A percentile compares a stretch with the other conserved stretches of the same genome.
These are phyloP conservation scores for Chaenogobius annularis DNA, from an alignment of 2,113 vertebrate species.

Conservation along the genomic window DNA sequence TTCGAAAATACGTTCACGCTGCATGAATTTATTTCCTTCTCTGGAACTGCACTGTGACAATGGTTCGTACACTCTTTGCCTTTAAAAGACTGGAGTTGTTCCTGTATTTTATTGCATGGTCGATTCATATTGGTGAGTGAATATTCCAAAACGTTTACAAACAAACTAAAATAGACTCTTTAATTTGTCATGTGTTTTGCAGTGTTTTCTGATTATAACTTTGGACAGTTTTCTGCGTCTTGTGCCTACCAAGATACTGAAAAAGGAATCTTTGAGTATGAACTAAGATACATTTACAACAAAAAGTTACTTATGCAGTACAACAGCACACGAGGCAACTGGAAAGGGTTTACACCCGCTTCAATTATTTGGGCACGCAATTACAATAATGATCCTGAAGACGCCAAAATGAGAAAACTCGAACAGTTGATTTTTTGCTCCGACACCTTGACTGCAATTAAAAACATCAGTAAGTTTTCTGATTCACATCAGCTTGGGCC, in stretches of 20 bases:
- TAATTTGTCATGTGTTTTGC: not conserved
- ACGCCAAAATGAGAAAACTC: fast-evolving
- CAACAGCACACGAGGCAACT: conserved; percentile 43
- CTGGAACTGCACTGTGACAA: not conserved
- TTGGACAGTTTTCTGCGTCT: not conserved
- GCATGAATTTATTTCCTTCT: not conserved
- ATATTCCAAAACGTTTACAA: not conserved
- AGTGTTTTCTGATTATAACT: conserved; percentile 23
- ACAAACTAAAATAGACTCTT: not conserved
- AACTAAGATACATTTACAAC: not conserved
- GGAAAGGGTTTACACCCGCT: conserved; percentile 13
- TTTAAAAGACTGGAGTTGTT: not conserved
- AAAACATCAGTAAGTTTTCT: not conserved
- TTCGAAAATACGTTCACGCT: not conserved
- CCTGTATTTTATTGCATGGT: not conserved
- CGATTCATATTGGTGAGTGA: conserved; percentile 14
- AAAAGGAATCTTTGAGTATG: not conserved
- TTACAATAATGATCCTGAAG: fast-evolving
- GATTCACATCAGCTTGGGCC: not conserved
- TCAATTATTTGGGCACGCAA: fast-evolving
- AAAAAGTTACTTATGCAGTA: conserved; percentile 14
- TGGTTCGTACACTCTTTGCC: not conserved
- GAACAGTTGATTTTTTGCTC: not conserved
- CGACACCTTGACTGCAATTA: fast-evolving
- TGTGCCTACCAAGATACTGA: conserved; percentile 4